Percentiles rank a stretch among this genome's conserved stretches.
phyloP scores from a whole-genome alignment of 2,113 vertebrate genomes.

The Platysteira castanea region DNA sequence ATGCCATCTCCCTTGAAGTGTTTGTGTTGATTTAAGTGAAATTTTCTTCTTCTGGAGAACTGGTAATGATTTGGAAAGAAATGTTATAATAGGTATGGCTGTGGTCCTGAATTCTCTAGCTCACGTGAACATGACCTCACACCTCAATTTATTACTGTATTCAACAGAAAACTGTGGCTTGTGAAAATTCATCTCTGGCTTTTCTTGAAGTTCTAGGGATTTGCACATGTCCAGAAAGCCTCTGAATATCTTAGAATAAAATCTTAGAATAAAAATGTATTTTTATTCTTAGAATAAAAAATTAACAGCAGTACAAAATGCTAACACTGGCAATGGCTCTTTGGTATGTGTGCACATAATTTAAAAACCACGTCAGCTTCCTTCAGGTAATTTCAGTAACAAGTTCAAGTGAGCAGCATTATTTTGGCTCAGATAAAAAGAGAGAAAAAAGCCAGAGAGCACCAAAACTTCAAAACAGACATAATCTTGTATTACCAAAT shows the following conservation, averaged over 20 bases:
- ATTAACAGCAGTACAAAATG: not conserved
- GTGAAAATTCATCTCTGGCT: not conserved
- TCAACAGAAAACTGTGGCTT: not conserved
- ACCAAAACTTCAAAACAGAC: not conserved
- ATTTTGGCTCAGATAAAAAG: not conserved
- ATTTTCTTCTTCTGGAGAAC: rapidly evolving
- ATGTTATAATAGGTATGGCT: rapidly evolving
- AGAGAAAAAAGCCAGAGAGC: not conserved
- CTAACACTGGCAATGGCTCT: not conserved
- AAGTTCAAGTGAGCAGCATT: not conserved
- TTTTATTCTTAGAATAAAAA: no score
- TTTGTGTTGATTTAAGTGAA: not conserved
- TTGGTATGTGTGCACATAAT: not conserved
- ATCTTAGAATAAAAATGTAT: no score
- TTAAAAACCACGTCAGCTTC: not conserved
- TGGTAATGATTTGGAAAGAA: not conserved
- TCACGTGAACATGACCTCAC: not conserved
- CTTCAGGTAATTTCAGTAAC: not conserved
- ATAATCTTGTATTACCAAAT: not conserved
- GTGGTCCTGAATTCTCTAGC: not conserved
- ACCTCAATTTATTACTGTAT: not conserved
- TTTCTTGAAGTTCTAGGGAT: not conserved
- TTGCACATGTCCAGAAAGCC: not conserved
- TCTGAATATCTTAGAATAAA: not conserved
- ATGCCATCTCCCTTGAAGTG: not conserved